Base-by-base conservation (phyloP, 1,140 invertebrate species). In the Papilio aristodemus region DNA sequence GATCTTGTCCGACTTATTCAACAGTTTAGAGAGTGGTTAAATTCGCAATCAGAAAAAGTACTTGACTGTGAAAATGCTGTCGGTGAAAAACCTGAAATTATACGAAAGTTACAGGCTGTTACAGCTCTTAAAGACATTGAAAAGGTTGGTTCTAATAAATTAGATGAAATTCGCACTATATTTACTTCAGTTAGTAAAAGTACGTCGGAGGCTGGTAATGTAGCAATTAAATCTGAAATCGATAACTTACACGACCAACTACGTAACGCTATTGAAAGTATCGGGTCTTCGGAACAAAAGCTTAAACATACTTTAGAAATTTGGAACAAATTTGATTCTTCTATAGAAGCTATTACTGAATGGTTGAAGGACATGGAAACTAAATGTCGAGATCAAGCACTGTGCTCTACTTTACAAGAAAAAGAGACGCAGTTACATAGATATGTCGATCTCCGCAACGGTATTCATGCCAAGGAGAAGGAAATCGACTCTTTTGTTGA, bases 401-500 rank as follows among this genome's bases (percentile, higher is more conserved):
- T 98, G 0, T 95, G 97, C 79, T 95, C 95, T 7, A 96, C 95
- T 10, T 90, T 98, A 19, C 86, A 94, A 62, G 97, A 98, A 74
- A 99, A 99, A 88, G 93, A 95, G 81, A 87, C 91, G 8, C 95
- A 96, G 76, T 88, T 98, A n/a, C 93, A 95, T 68, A 93, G 92
- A 38, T 95, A 96, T 70, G 94, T 95, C 73, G 93, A 95, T 14
- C 93, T 96, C 75, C 93, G 95, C n/a, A 95, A 97, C 70, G 89
- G 93, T 37, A 94, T 98, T 67, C 87, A 95, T 37, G 93, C 93
- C 19, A 95, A 96, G 79, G 97, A 98, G 87, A 94, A 94, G 73
- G 93, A 95, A 79, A 95, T 99, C 69, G 97, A 99, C 90, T 93
- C 94, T 27, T 98, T 99, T 86, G 94, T 97, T 10, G 98, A 99